Evolutionary conservation across 2,888 invertebrate genomes (phyloP).

Genomic region (Leptopilina drosophilae): DNA sequence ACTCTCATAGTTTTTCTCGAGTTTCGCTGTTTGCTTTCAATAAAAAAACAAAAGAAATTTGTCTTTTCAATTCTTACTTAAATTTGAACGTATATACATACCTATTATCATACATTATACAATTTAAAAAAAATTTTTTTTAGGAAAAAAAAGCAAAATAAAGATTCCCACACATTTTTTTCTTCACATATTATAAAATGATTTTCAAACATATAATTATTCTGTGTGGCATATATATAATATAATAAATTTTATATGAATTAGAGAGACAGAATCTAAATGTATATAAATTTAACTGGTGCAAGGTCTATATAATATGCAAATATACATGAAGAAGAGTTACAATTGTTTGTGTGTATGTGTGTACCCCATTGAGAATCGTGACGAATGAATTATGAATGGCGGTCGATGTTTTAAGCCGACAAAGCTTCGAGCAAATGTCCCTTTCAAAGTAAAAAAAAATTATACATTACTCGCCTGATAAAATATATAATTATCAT

Average conservation of each 20-base stretch:
- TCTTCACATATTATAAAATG: too few relatives aligned
- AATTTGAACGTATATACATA: too few relatives aligned
- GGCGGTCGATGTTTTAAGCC: conserved; percentile 71
- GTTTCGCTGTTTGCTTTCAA: conserved; percentile 24
- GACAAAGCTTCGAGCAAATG: conserved; percentile 47
- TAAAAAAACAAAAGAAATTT: neutral
- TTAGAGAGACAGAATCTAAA: neutral
- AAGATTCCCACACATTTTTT: too few relatives aligned
- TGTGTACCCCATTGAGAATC: conserved; percentile 67
- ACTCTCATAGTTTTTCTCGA: conserved; percentile 15
- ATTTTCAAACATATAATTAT: too few relatives aligned
- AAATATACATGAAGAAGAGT: conserved; percentile 45
- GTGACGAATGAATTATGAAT: conserved; percentile 74
- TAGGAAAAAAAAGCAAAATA: too few relatives aligned
- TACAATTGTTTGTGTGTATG: conserved; percentile 56
- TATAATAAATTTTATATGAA: neutral
- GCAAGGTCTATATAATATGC: conserved; percentile 53
- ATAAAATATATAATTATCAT: neutral
- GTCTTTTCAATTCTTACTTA: too few relatives aligned
- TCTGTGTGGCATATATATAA: too few relatives aligned
- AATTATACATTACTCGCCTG: neutral
- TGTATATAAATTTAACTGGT: conserved; percentile 48
- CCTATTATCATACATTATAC: too few relatives aligned
- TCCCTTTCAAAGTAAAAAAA: neutral
- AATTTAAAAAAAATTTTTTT: too few relatives aligned